Conservation (phyloP, 2,113 vertebrate genomes). For the Tenrec ecaudatus region DNA sequence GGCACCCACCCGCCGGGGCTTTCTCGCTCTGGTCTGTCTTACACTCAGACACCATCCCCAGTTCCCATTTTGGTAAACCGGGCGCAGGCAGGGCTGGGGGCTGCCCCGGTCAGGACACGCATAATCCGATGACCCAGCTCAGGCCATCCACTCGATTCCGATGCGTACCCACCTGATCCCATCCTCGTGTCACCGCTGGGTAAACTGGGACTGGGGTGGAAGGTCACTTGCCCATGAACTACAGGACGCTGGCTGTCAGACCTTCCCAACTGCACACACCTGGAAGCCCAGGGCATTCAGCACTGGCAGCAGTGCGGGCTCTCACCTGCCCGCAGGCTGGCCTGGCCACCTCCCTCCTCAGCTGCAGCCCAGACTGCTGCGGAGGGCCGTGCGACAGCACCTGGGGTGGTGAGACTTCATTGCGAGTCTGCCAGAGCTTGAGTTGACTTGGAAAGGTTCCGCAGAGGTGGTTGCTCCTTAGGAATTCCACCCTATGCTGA, state of each 20-base stretch:
- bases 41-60: neutral
- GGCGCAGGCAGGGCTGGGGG: too few relatives aligned
- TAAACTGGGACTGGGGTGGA: neutral
- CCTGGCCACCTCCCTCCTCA: neutral
- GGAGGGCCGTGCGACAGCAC: neutral
- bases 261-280: neutral
- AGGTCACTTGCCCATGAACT: neutral
- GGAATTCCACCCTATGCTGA: neutral
- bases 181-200: neutral
- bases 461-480: neutral
- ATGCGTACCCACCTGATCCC: neutral
- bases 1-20: neutral
- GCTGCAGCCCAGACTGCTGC: neutral
- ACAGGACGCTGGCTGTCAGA: neutral
- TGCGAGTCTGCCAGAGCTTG: neutral
- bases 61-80: neutral
- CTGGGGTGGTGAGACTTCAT: neutral
- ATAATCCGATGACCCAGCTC: neutral
- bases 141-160: too few relatives aligned
- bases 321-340: neutral
- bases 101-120: too few relatives aligned
- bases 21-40: neutral
- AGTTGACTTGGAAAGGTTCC: neutral
- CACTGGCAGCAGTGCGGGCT: neutral
- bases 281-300: neutral